Evolutionary conservation across 2,888 invertebrate genomes (phyloP), one percentile per base, ranked within the genome.

Genomic region (Kryphioiulus occultus): DNA sequence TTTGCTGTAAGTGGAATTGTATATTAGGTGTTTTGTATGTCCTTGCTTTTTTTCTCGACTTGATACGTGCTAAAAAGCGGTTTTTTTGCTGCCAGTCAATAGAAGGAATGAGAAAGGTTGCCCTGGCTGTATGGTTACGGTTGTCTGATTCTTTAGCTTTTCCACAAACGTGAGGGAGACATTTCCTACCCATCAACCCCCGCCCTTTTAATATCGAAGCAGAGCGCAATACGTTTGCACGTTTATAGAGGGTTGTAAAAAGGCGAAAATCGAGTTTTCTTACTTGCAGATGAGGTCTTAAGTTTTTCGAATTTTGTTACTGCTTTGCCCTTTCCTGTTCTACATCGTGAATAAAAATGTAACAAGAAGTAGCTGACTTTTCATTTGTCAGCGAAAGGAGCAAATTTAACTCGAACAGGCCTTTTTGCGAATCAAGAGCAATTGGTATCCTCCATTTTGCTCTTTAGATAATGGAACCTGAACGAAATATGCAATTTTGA

Each of bases 31-130:
- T 68, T 68, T 68, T 68, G 68, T 68, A 10, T 68, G 68, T 68
- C 68, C 26, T 68, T 68, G 22, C 68, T 26, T 68, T 22, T n/a
- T 12, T 68, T 68, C 68, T n/a, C 10, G 68, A 59, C 68, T 9
- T 68, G 68, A 68, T 68, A 68, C 68, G 68, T 68, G 68, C 68
- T 68, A 68, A 68, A 68, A 68, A 68, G 68, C 68, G 26, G 10
- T 3, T 19, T 68, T 68, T 68, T 68, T 59, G 59, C n/a, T 68
- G 68, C n/a, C 68, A n/a, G 68, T 68, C 68, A n/a, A 68, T 68
- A 26, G 68, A 26, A n/a, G n/a, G 68, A 26, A 68, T 26, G 26
- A 68, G 68, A 68, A 68, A 68, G 68, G 68, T 26, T 68, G 68
- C 68, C 68, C 68, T 44, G 10, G 44, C 44, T 10, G 68, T 68